Evolutionary conservation across 2,797 vertebrate genomes (phyloP).

Genomic region (Pteronotus mesoamericanus): DNA sequence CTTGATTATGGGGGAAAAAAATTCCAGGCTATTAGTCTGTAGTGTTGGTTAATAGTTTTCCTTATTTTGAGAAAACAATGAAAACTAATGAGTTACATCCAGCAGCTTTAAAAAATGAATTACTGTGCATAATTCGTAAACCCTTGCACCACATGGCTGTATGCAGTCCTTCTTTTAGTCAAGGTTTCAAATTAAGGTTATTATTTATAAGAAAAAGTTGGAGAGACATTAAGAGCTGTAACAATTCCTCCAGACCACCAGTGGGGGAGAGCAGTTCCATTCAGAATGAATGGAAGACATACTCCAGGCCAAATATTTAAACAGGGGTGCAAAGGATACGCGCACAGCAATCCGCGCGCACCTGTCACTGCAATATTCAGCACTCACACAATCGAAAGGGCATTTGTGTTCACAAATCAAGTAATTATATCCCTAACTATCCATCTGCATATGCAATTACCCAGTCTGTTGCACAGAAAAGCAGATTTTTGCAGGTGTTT

Average conservation of each 20-base stretch:
- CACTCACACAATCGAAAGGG: slow-evolving; percentile 75
- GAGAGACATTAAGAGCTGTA: slow-evolving; percentile 54
- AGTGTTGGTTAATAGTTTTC: slow-evolving; percentile 67
- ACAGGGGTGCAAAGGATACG: slow-evolving; percentile 61
- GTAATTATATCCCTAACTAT: slow-evolving; percentile 78
- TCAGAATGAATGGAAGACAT: slow-evolving; percentile 29
- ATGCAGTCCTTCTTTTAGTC: slow-evolving; percentile 52
- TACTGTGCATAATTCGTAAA: slow-evolving; percentile 61
- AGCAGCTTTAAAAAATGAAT: slow-evolving; percentile 74
- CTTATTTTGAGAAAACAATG: slow-evolving; percentile 76
- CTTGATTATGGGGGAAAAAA: neutral
- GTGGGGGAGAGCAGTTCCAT: neutral
- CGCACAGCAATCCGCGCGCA: slow-evolving; percentile 60
- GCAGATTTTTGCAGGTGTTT: slow-evolving; percentile 78
- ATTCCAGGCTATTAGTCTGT: slow-evolving; percentile 50
- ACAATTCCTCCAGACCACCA: slow-evolving; percentile 46
- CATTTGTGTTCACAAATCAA: slow-evolving; percentile 80
- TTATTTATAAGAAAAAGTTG: slow-evolving; percentile 73
- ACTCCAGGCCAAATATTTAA: slow-evolving; percentile 74
- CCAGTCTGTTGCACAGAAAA: slow-evolving; percentile 75
- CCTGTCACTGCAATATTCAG: slow-evolving; percentile 72
- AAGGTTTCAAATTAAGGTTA: slow-evolving; percentile 74
- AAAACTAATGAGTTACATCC: slow-evolving; percentile 76
- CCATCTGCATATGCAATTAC: slow-evolving; percentile 78
- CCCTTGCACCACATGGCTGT: slow-evolving; percentile 37